phyloP scores from a whole-genome alignment of 92 coral and sea anemone genomes.

The Palythoa heliodiscus region DNA sequence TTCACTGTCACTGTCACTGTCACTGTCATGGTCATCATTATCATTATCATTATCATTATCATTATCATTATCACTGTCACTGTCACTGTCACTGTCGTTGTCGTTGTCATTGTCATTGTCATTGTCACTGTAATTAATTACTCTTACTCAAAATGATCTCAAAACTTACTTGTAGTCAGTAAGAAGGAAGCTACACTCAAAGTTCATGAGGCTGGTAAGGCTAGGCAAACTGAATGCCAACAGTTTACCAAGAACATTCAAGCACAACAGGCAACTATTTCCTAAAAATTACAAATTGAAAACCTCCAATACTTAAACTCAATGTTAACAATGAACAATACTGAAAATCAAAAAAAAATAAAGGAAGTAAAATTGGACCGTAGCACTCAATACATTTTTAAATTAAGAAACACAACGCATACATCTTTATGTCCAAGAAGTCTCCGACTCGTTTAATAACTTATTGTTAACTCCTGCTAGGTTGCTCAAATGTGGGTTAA shows the following conservation, averaged over 20 bases:
- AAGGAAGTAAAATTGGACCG: no score
- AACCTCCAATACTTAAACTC: neutral
- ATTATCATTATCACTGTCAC: neutral
- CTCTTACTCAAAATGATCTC: neutral
- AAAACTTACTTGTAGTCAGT: constrained; percentile 77
- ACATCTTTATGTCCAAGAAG: no score
- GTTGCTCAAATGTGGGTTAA: no score
- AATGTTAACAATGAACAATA: neutral
- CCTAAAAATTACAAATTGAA: constrained; percentile 48
- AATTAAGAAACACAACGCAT: no score
- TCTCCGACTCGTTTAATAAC: no score
- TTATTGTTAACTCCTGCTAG: no score
- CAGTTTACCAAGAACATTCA: constrained; percentile 81
- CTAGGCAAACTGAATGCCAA: constrained; percentile 90
- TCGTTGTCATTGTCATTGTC: neutral
- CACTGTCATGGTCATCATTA: neutral
- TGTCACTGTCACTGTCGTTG: neutral
- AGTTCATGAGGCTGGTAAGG: constrained; percentile 71
- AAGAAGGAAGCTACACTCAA: constrained; percentile 79
- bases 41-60: neutral
- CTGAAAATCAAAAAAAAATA: neutral
- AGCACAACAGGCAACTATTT: constrained; percentile 89
- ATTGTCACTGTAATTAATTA: neutral
- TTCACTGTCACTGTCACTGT: neutral
- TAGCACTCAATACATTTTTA: no score